phyloP scores from a whole-genome alignment of 30 jellyfish, hydroid and myxozoan genomes.

The Mastigias papua region DNA sequence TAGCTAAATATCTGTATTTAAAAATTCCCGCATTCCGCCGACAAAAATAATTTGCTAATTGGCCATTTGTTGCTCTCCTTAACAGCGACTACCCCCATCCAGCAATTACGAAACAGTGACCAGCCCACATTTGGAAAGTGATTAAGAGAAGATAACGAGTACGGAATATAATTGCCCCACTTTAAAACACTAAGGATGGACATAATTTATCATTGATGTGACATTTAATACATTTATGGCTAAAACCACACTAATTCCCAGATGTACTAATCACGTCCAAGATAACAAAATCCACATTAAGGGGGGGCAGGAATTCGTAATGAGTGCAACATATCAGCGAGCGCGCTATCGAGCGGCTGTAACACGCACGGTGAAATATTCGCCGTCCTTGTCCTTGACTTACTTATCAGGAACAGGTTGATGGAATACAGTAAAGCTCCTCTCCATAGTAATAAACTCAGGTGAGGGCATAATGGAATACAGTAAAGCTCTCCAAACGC shows the following conservation, averaged over 20 bases:
- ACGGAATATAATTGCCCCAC: background rate
- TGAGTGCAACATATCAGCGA: too few species aligned
- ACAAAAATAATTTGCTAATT: background rate
- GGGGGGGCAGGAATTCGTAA: background rate
- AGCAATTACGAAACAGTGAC: background rate
- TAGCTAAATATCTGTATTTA: too few species aligned
- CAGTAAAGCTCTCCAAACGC: too few species aligned
- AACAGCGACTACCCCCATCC: background rate
- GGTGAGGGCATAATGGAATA: too few species aligned
- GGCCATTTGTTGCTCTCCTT: background rate
- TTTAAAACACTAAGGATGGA: slow-evolving; percentile 1
- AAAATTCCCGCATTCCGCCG: too few species aligned
- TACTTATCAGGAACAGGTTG: too few species aligned
- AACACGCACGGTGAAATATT: too few species aligned
- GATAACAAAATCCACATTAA: background rate
- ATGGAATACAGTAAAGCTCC: too few species aligned
- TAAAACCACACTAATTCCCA: slow-evolving; percentile 16
- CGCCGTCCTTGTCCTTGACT: too few species aligned
- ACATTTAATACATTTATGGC: slow-evolving; percentile 22
- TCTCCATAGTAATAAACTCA: too few species aligned
- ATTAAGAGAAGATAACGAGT: background rate
- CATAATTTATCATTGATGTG: background rate
- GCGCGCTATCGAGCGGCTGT: too few species aligned
- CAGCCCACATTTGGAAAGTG: background rate
- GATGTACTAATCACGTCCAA: slow-evolving; percentile 18